Conservation (phyloP, 2,113 vertebrate species). For the Malurus cyaneus region DNA sequence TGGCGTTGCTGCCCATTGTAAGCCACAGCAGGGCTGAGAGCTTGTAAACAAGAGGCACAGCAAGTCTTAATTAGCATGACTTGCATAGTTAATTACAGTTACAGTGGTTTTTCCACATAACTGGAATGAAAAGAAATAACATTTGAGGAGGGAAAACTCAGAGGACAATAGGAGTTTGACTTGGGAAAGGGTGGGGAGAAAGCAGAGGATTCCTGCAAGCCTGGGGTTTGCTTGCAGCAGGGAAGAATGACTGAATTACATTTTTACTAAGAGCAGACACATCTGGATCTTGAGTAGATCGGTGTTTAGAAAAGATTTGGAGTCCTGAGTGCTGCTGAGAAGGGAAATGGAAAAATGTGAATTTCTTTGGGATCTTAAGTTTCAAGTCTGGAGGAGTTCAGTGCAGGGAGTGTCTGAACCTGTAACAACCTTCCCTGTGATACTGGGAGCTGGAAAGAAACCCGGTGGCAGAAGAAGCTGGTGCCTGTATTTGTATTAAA, state of each 20-base stretch:
- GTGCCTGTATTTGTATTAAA: not conserved
- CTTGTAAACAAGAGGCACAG: not conserved
- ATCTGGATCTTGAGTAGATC: not conserved
- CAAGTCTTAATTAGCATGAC: not conserved
- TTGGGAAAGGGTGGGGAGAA: not conserved
- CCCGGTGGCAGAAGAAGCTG: not conserved
- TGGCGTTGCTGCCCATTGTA: not conserved
- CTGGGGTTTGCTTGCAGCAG: not conserved
- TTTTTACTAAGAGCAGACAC: not conserved
- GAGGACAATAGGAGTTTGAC: not conserved
- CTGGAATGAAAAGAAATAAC: not conserved
- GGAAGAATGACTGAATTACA: not conserved
- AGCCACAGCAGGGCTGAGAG: not conserved
- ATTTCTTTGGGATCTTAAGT: not conserved
- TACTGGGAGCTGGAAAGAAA: not conserved
- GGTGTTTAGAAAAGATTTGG: not conserved
- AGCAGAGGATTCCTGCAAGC: not conserved
- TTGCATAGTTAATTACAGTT: not conserved
- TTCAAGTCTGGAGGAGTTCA: not conserved
- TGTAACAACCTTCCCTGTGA: not conserved
- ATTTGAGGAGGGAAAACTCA: not conserved
- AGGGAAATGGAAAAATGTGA: not conserved
- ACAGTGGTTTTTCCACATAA: not conserved
- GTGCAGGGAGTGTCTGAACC: not conserved
- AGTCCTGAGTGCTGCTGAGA: not conserved